Evolutionary conservation across 92 coral and sea anemone genomes (phyloP).

Genomic region (Umimayanthus kanabou): DNA sequence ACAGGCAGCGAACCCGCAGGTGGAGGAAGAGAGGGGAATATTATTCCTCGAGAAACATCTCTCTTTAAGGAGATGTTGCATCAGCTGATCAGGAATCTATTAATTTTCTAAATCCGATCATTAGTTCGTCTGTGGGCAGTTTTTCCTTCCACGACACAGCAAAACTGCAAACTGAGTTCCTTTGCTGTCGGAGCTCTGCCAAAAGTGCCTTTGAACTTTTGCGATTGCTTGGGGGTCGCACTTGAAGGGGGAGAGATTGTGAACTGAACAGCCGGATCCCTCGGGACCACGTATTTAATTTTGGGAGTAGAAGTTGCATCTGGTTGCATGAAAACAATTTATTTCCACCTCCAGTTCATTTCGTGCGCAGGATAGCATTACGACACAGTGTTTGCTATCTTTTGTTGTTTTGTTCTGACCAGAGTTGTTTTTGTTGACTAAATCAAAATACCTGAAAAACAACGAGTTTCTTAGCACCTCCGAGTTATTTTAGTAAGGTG

Average conservation of each 20-base stretch:
- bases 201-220: not conserved
- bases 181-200: not conserved
- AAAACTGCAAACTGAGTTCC: no score
- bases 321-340: not conserved
- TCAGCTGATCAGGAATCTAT: no score
- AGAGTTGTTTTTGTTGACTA: conserved; percentile 29
- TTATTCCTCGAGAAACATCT: no score
- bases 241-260: not conserved
- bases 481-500: not conserved
- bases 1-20: no score
- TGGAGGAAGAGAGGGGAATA: no score
- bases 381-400: not conserved
- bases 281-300: not conserved
- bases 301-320: not conserved
- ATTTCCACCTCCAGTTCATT: not conserved
- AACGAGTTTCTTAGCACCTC: conserved; percentile 19
- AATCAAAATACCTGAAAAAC: conserved; percentile 21
- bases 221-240: not conserved
- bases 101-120: no score
- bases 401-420: conserved; percentile 34
- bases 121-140: no score
- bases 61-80: no score
- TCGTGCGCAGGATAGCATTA: not conserved
- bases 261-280: not conserved
- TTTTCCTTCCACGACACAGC: no score